Conservation (phyloP, 2,797 vertebrate genomes). For the Spea hammondii region DNA sequence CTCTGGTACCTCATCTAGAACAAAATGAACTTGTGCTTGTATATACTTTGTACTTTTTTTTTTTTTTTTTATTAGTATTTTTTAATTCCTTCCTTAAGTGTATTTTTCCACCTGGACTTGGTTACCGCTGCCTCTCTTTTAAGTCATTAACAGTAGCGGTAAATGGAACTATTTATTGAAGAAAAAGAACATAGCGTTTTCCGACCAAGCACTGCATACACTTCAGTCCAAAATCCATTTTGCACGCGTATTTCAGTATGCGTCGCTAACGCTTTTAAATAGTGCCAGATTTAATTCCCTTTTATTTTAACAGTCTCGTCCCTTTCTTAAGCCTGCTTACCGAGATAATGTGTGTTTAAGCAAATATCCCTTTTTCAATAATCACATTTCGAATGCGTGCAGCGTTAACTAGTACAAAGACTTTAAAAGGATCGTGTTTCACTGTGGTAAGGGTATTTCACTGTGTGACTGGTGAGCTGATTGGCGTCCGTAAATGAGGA, state of each 20-base stretch:
- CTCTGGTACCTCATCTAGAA: too few relatives aligned
- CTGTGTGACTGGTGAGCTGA: not conserved
- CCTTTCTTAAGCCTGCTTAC: constrained; percentile 18
- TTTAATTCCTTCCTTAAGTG: too few relatives aligned
- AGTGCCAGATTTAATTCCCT: constrained; percentile 33
- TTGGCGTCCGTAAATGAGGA: not conserved
- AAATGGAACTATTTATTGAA: not conserved
- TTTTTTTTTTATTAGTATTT: too few relatives aligned
- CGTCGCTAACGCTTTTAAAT: constrained; percentile 21
- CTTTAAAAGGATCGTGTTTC: not conserved
- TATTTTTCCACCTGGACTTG: too few relatives aligned
- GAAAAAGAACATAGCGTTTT: not conserved
- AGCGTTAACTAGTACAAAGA: constrained; percentile 10
- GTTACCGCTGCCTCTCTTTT: too few relatives aligned
- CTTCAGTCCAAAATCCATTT: constrained; percentile 19
- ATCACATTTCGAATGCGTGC: constrained; percentile 22
- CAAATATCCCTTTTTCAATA: constrained; percentile 9
- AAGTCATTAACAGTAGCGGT: too few relatives aligned
- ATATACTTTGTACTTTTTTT: too few relatives aligned
- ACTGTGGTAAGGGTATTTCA: not conserved
- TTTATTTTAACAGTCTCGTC: constrained; percentile 18
- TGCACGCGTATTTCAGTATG: constrained; percentile 21
- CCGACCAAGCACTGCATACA: not conserved
- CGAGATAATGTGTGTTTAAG: constrained; percentile 27
- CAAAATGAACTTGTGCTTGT: too few relatives aligned